Conservation (phyloP, 1,140 invertebrate species). For the Meloidogyne chitwoodi region DNA sequence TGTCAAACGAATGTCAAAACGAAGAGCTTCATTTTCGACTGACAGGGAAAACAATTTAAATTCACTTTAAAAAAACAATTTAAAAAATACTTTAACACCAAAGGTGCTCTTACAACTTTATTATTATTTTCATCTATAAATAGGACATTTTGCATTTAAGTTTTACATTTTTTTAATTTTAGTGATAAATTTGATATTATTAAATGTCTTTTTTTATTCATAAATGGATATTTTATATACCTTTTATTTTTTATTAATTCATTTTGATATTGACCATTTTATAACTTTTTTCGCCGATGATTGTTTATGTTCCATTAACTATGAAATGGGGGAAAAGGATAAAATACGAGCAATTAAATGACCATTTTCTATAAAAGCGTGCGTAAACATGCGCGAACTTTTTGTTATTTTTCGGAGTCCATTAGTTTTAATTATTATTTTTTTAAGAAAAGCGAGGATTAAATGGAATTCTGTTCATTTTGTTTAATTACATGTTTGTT, state of each 20-base stretch:
- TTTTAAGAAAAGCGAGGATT: no score
- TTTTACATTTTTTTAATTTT: neutral
- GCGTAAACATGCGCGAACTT: no score
- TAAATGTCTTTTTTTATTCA: neutral
- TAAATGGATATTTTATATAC: neutral
- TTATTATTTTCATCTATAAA: neutral
- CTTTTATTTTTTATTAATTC: neutral
- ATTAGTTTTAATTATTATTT: no score
- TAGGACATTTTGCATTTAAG: neutral
- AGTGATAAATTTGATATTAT: neutral
- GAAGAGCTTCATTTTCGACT: neutral
- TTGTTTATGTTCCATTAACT: no score
- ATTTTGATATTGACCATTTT: no score
- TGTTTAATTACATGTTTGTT: no score
- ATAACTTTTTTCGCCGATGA: no score
- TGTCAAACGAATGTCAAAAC: constrained; percentile 5
- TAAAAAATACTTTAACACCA: neutral
- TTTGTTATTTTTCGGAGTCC: no score
- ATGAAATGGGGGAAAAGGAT: no score
- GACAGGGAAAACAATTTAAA: constrained; percentile 5
- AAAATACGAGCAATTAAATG: no score
- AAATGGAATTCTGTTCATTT: no score
- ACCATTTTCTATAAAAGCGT: no score
- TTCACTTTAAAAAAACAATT: constrained; percentile 39
- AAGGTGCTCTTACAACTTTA: neutral